Percentiles rank a stretch among this genome's conserved stretches.
phyloP scores from a whole-genome alignment of 2,113 vertebrate genomes.

The Xerus inauris region DNA sequence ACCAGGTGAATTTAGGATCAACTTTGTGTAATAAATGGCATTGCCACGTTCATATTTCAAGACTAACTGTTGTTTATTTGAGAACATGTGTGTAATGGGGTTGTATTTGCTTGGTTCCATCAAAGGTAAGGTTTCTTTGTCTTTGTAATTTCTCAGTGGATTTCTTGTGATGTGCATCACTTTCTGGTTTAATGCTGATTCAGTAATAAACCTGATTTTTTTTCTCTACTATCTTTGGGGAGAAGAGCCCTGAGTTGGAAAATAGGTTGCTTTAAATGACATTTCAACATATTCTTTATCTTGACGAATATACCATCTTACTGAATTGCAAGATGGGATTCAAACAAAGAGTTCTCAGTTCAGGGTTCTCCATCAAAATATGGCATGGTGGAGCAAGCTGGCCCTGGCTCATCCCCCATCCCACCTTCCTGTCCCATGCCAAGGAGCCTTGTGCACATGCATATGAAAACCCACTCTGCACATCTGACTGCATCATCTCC shows the following conservation, averaged over 20 bases:
- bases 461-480: not conserved
- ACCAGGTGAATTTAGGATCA: not conserved
- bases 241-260: not conserved
- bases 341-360: not conserved
- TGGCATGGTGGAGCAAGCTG: not conserved
- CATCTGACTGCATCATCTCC: not conserved
- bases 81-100: not conserved
- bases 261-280: not conserved
- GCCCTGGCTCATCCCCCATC: no score
- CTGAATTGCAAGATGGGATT: not conserved
- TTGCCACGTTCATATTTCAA: not conserved
- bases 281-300: not conserved
- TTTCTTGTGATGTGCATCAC: not conserved
- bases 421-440: not conserved
- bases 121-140: not conserved
- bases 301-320: not conserved
- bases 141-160: not conserved
- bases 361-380: not conserved
- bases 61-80: not conserved
- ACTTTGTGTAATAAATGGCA: not conserved
- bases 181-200: not conserved
- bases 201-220: not conserved
- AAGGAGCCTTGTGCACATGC: not conserved
- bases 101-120: not conserved
- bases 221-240: not conserved